Percentiles rank a stretch among this genome's conserved stretches.
phyloP scores from a whole-genome alignment of 2,888 invertebrate genomes.

The Drosophila austrosaltans region DNA sequence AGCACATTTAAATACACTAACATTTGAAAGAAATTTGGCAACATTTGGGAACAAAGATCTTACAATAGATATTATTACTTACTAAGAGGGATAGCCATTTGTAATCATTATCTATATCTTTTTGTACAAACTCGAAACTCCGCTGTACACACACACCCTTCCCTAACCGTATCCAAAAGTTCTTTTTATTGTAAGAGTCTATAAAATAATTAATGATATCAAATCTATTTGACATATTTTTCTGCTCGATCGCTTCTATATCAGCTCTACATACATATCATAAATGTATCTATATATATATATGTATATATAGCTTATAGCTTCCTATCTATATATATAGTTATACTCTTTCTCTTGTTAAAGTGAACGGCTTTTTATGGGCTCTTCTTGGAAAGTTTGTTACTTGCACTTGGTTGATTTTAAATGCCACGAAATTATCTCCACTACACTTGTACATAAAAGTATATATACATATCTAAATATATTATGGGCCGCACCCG shows the following conservation, averaged over 20 bases:
- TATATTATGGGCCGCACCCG: not conserved
- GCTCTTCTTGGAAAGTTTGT: not conserved
- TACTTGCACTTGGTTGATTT: not conserved
- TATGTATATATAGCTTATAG: not conserved
- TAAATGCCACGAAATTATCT: conserved; percentile 8
- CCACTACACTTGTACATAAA: not conserved
- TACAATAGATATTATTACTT: too few relatives aligned
- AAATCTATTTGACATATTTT: not conserved
- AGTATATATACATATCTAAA: too few relatives aligned
- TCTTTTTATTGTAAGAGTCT: not conserved
- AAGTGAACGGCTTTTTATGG: not conserved
- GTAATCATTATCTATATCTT: too few relatives aligned
- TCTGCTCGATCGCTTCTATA: not conserved
- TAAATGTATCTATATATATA: not conserved
- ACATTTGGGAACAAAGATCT: not conserved
- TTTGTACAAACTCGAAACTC: too few relatives aligned
- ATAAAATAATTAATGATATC: conserved; percentile 1
- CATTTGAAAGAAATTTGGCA: not conserved
- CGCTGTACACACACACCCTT: too few relatives aligned
- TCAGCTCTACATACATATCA: not conserved
- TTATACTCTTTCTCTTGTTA: not conserved
- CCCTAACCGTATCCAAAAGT: not conserved
- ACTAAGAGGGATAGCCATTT: too few relatives aligned
- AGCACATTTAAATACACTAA: too few relatives aligned
- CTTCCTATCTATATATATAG: not conserved